Conservation (phyloP, 2,888 invertebrate species). For the Iselma pallidipennis region DNA sequence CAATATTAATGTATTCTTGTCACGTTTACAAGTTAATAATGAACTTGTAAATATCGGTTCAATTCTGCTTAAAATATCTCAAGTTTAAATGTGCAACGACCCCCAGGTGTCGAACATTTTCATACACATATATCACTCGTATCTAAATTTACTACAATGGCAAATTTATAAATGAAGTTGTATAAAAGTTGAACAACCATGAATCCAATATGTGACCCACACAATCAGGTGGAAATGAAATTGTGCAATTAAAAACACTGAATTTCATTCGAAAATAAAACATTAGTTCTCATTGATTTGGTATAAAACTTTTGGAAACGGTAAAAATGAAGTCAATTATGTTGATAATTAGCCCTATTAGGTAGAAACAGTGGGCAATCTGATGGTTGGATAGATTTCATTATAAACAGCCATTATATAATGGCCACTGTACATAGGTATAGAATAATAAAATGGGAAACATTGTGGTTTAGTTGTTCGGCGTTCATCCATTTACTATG, state of each 20-base stretch:
- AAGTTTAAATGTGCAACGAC: no score
- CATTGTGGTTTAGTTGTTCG: slow-evolving; percentile 16
- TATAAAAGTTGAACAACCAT: not conserved
- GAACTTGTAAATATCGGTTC: no score
- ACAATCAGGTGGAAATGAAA: not conserved
- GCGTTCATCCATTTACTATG: slow-evolving; percentile 24
- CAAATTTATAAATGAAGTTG: not conserved
- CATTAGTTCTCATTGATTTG: not conserved
- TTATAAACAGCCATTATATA: slow-evolving; percentile 4
- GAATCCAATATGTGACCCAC: not conserved
- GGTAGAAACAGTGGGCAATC: not conserved
- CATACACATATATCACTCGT: not conserved
- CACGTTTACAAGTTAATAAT: not conserved
- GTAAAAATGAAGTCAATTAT: slow-evolving; percentile 6
- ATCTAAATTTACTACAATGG: not conserved
- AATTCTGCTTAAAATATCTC: no score
- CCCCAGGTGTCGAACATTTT: no score
- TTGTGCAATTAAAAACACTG: not conserved
- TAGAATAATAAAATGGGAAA: slow-evolving; percentile 15
- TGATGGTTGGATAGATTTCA: slow-evolving; percentile 3
- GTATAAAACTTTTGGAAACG: not conserved
- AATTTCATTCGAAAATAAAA: not conserved
- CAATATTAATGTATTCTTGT: slow-evolving; percentile 6
- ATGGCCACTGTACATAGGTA: not conserved
- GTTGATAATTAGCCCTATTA: not conserved